These are phyloP conservation scores for Palythoa grandiflora DNA, from an alignment of 92 coral and sea anemone genomes.

Conservation along the genomic window DNA sequence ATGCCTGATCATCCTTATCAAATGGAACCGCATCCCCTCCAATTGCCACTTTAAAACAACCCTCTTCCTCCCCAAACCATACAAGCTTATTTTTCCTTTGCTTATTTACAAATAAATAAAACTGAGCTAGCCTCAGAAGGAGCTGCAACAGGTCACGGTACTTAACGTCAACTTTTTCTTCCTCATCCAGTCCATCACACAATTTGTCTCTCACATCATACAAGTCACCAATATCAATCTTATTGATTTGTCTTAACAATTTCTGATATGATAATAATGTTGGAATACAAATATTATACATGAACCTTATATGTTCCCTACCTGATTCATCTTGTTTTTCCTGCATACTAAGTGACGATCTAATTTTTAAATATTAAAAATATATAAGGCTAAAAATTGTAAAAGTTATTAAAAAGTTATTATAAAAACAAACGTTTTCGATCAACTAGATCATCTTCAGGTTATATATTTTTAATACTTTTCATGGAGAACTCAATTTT, in stretches of 20 bases:
- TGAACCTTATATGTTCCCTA: conserved; percentile 26
- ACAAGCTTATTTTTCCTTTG: conserved; percentile 39
- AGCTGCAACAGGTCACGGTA: conserved; percentile 47
- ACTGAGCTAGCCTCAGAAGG: conserved; percentile 14
- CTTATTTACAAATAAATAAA: conserved; percentile 45
- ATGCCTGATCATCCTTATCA: no score
- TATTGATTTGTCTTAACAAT: conserved; percentile 41
- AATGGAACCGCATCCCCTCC: no score
- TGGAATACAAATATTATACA: conserved; percentile 30
- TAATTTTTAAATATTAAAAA: conserved; percentile 23
- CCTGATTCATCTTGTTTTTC: background rate
- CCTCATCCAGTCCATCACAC: conserved; percentile 54
- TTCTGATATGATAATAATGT: conserved; percentile 30
- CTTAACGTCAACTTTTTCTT: conserved; percentile 57
- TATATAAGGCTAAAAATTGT: no score
- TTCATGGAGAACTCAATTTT: no score
- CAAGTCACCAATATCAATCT: conserved; percentile 51
- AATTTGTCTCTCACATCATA: conserved; percentile 50
- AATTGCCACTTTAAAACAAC: no score
- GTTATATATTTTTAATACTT: no score
- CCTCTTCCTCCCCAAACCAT: conserved; percentile 9
- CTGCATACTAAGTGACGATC: conserved; percentile 43
- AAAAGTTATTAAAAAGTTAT: no score
- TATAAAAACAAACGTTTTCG: no score
- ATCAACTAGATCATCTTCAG: no score